Base-by-base conservation (phyloP, 92 coral and sea anemone genomes). In the Porites lobata region DNA sequence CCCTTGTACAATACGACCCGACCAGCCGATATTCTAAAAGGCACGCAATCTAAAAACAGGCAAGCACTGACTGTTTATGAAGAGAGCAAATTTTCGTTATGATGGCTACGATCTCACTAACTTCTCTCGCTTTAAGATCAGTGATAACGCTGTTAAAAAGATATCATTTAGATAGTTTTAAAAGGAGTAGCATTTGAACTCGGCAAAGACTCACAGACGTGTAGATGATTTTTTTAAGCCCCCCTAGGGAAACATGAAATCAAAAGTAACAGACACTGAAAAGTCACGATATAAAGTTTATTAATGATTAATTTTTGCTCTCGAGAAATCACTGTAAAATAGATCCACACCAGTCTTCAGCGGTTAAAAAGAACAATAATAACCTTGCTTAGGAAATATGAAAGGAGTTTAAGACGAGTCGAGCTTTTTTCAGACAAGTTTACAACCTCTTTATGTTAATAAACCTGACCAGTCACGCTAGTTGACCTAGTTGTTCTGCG, bases 1-100 rank as follows among this genome's bases (percentile, higher is more conserved):
- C 53, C 17, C 76, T 18, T 80, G 68, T 22, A 63, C 72, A 62
- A 78, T 78, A 43, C 51, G 67, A 54, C 66, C 11, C 61, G 75
- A 53, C 72, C 26, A n/a, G 19, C 17, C 53, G 85, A 32, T 29
- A 53, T 53, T 24, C 47, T 14, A 18, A 26, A 17, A 14, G 18
- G 66, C 85, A 81, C 85, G 85, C 85, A 81, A 81, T 68, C 85
- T 11, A 20, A 67, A 50, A 68, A 17, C 9, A 15, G 43, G 18
- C 67, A 43, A 52, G 9, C 18, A 54, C 20, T 52, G 13, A 54
- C 47, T 52, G 21, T 69, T 29, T 15, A 13, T 67, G 19, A 62
- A 52, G 22, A 17, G 7, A 79, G 47, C 4, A 7, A 11, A 79
- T 78, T n/a, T 9, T 38, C 17, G 7, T 3, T 9, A 56, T 9